Conservation (phyloP, 2,888 invertebrate species). For the Pandemis corylana region DNA sequence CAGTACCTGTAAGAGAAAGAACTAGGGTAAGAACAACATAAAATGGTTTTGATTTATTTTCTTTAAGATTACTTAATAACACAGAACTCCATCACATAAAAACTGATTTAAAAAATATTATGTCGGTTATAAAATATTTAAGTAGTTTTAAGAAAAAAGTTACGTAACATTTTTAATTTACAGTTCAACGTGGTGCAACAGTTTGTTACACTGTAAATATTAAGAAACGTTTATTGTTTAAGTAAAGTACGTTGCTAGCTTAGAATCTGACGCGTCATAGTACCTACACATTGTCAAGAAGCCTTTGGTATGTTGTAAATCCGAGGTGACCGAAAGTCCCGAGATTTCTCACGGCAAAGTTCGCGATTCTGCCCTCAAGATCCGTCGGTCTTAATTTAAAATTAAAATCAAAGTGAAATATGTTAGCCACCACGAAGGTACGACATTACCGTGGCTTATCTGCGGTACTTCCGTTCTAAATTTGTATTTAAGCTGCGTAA, state of each 20-base stretch:
- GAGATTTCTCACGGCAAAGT: neutral
- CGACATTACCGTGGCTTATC: neutral
- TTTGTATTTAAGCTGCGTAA: neutral
- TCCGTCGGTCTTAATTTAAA: neutral
- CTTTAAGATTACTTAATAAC: no score
- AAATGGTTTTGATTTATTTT: neutral
- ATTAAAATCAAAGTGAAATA: neutral
- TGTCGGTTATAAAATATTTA: no score
- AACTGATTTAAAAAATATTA: no score
- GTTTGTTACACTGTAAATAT: no score
- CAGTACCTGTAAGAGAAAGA: conserved; percentile 83
- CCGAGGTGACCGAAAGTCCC: neutral
- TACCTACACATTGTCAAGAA: neutral
- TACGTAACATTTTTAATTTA: no score
- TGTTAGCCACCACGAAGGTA: neutral
- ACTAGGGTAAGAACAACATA: neutral
- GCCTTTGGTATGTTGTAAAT: neutral
- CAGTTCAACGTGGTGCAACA: no score
- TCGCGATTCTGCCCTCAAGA: neutral
- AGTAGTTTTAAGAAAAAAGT: no score
- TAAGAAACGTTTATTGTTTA: no score
- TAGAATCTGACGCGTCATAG: no score
- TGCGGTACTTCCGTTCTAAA: neutral
- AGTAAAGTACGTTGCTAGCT: no score
- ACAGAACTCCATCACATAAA: no score